Evolutionary conservation across 1,140 invertebrate genomes (phyloP).

Genomic region (Coptotermes formosanus): DNA sequence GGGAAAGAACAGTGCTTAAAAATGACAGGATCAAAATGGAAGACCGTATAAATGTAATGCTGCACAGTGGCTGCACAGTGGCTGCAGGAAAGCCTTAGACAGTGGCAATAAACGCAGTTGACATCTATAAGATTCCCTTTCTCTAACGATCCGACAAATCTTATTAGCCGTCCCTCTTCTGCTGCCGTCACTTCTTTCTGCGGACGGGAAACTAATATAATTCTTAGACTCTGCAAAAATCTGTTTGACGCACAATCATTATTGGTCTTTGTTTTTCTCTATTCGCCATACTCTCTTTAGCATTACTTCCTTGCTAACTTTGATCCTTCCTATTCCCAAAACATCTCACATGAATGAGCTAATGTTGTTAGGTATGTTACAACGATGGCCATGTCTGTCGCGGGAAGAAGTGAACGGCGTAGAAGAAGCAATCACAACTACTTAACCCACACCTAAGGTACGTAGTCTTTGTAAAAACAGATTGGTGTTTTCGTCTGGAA

Average conservation of each 20-base stretch:
- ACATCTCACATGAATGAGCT: neutral
- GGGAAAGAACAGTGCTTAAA: too few relatives aligned
- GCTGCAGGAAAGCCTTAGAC: neutral
- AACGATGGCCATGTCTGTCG: neutral
- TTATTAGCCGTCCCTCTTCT: neutral
- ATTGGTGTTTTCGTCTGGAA: too few relatives aligned
- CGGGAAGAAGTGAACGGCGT: neutral
- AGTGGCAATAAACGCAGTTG: neutral
- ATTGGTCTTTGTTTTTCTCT: neutral
- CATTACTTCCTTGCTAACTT: neutral
- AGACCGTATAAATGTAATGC: neutral
- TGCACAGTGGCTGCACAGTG: neutral
- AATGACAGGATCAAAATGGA: neutral
- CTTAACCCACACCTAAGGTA: too few relatives aligned
- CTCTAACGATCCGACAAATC: conserved; percentile 11
- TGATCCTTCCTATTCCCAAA: neutral
- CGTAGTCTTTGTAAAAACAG: too few relatives aligned
- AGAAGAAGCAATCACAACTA: too few relatives aligned
- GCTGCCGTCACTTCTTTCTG: neutral
- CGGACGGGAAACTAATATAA: conserved; percentile 2
- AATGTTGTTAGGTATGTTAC: neutral
- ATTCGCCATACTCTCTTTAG: neutral
- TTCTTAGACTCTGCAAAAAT: neutral
- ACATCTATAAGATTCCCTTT: neutral
- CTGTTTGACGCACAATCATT: neutral